phyloP scores from a whole-genome alignment of 1,140 invertebrate species.

The Planococcus citri region DNA sequence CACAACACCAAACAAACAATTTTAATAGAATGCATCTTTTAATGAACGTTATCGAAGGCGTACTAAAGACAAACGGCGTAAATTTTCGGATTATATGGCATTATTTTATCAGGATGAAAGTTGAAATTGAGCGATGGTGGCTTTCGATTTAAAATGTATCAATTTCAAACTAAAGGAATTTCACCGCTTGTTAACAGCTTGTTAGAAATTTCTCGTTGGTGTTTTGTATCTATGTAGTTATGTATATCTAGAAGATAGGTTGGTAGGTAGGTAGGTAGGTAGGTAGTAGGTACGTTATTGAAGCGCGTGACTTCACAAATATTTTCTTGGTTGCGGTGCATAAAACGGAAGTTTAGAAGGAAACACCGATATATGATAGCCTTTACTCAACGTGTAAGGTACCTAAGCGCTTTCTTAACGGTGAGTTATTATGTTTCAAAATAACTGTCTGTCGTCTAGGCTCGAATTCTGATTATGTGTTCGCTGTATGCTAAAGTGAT shows the following conservation, averaged over 20 bases:
- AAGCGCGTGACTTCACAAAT: neutral
- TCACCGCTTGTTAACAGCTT: neutral
- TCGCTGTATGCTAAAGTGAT: neutral
- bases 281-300: too few species aligned
- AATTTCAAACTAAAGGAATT: neutral
- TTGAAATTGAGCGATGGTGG: neutral
- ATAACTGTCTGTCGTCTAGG: neutral
- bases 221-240: too few species aligned
- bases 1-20: neutral
- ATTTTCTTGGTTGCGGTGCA: neutral
- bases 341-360: neutral
- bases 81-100: neutral
- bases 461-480: neutral
- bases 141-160: neutral
- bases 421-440: neutral
- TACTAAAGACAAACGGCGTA: neutral
- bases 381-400: neutral
- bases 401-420: neutral
- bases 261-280: too few species aligned
- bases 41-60: neutral
- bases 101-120: neutral
- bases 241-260: too few species aligned
- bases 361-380: slow-evolving; percentile 2
- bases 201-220: neutral
- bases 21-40: neutral